These are phyloP conservation scores for Perodicticus potto DNA, from an alignment of 2,797 vertebrate genomes.

Conservation along the genomic window DNA sequence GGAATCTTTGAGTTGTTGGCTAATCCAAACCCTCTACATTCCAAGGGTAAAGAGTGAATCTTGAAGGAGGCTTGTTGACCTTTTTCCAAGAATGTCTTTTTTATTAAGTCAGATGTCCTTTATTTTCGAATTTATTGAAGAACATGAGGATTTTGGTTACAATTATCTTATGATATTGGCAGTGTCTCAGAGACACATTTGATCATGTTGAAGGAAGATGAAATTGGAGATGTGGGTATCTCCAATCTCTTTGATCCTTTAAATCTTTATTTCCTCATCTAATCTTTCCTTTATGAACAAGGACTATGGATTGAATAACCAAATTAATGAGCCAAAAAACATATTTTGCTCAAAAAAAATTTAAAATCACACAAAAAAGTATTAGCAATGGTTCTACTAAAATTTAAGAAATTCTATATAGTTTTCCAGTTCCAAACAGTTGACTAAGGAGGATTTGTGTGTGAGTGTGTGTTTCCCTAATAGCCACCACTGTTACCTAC, in stretches of 20 bases:
- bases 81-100: neutral
- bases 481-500: neutral
- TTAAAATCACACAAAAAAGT: neutral
- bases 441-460: neutral
- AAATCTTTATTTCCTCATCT: neutral
- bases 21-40: neutral
- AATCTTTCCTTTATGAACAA: neutral
- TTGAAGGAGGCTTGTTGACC: too few species aligned
- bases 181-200: neutral
- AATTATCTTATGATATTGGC: neutral
- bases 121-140: neutral
- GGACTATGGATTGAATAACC: neutral
- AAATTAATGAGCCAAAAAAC: neutral
- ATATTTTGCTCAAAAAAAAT: neutral
- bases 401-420: neutral
- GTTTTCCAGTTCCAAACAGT: neutral
- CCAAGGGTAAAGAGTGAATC: too few species aligned
- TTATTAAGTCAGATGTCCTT: neutral
- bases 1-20: neutral
- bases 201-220: neutral
- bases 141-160: neutral
- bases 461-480: neutral
- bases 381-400: neutral
- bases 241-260: neutral
- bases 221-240: neutral